Conservation (phyloP, 1,140 invertebrate genomes). For the Hylyphantes graminicola region DNA sequence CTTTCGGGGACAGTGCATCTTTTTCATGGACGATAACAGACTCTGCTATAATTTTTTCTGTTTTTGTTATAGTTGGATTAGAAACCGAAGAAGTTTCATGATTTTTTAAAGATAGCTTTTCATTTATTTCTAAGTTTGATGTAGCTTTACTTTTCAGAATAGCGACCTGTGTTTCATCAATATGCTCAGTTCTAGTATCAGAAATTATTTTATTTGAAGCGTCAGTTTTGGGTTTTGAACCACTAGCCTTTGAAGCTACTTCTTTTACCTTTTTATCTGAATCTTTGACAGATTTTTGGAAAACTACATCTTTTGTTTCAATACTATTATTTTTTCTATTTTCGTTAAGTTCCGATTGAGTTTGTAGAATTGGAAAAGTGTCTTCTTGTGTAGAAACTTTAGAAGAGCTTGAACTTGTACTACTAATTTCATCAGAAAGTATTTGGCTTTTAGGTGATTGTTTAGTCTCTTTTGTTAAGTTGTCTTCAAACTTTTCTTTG, state of each 20-base stretch:
- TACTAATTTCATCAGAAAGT: too few relatives aligned
- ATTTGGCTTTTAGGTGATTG: too few relatives aligned
- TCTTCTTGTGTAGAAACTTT: too few relatives aligned
- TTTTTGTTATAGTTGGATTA: background rate
- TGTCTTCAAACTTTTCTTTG: too few relatives aligned
- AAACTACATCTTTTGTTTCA: background rate
- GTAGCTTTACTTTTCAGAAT: background rate
- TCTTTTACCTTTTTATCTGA: background rate
- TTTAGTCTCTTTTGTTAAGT: too few relatives aligned
- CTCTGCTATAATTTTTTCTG: too few relatives aligned
- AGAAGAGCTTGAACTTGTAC: too few relatives aligned
- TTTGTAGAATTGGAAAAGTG: too few relatives aligned
- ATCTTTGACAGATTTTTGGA: background rate
- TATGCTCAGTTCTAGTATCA: background rate
- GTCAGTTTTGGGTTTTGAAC: background rate
- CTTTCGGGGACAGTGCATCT: too few relatives aligned
- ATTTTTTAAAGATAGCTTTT: background rate
- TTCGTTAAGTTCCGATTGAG: background rate
- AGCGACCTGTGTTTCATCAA: background rate
- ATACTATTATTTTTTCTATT: background rate
- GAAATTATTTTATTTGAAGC: background rate
- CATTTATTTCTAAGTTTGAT: background rate
- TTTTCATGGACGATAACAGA: too few relatives aligned
- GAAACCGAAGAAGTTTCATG: background rate
- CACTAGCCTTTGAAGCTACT: background rate